Percentiles rank a stretch among this genome's conserved stretches.
phyloP scores from a whole-genome alignment of 1,140 invertebrate species.

The Neuroterus valhalla region DNA sequence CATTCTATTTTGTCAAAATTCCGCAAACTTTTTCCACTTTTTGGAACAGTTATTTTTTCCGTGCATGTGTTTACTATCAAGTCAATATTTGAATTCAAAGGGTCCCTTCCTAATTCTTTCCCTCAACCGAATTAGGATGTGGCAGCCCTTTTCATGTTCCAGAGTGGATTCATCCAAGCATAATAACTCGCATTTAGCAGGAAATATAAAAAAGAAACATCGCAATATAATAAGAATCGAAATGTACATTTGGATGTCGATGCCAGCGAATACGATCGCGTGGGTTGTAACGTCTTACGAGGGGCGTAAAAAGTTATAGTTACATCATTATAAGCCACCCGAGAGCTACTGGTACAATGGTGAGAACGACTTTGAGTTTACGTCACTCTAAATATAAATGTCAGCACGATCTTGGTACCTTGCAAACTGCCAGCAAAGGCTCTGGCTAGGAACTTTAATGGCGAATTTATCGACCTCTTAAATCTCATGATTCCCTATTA shows the following conservation, averaged over 20 bases:
- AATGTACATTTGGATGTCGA: slow-evolving; percentile 45
- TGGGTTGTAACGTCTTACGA: slow-evolving; percentile 61
- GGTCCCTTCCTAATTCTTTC: no score
- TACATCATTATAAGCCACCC: slow-evolving; percentile 69
- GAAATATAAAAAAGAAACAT: slow-evolving; percentile 4
- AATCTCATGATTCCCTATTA: slow-evolving; percentile 57
- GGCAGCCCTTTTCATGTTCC: no score
- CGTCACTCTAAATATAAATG: slow-evolving; percentile 62
- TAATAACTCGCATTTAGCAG: neutral
- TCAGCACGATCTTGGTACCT: slow-evolving; percentile 43
- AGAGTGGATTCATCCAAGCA: neutral
- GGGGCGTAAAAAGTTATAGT: slow-evolving; percentile 69
- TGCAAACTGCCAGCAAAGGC: slow-evolving; percentile 51
- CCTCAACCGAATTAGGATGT: no score
- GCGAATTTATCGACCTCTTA: slow-evolving; percentile 59
- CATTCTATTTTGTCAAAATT: no score
- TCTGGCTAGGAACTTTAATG: slow-evolving; percentile 17
- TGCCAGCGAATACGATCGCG: slow-evolving; percentile 39
- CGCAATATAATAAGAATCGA: slow-evolving; percentile 38
- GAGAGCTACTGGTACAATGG: slow-evolving; percentile 48
- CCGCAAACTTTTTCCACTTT: no score
- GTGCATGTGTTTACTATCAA: no score
- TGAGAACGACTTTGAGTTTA: slow-evolving; percentile 56
- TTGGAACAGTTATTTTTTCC: no score
- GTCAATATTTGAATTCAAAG: no score